A percentile compares a stretch with the other conserved stretches of the same genome.
These are phyloP conservation scores for Phataginus tricuspis DNA, from an alignment of 2,797 vertebrate genomes.

Conservation along the genomic window DNA sequence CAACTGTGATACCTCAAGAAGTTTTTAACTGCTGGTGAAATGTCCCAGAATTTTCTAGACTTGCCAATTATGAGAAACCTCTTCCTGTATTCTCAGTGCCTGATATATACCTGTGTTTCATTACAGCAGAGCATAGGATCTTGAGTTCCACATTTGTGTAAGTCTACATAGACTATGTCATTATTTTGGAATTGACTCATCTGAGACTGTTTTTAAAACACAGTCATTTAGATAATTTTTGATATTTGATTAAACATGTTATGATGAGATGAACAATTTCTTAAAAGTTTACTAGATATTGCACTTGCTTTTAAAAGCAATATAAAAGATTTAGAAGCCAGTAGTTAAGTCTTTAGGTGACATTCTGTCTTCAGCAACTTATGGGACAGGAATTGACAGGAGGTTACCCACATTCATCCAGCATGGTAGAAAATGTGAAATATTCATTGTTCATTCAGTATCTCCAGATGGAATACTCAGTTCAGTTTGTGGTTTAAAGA, in stretches of 20 bases:
- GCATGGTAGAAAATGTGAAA: background rate
- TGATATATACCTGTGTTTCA: background rate
- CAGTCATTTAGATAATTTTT: background rate
- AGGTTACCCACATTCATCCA: background rate
- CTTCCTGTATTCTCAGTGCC: background rate
- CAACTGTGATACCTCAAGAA: background rate
- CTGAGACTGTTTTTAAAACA: background rate
- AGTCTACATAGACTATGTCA: background rate
- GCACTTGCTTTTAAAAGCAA: background rate
- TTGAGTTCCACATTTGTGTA: background rate
- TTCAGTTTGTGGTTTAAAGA: background rate
- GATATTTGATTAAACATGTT: constrained; percentile 4
- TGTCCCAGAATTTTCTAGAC: background rate
- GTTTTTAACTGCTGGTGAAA: background rate
- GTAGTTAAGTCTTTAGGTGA: background rate
- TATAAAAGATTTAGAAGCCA: background rate
- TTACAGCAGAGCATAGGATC: background rate
- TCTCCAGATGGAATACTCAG: background rate
- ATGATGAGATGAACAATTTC: constrained; percentile 4
- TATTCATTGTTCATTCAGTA: background rate
- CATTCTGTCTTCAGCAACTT: background rate
- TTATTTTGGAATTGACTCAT: constrained; percentile 24
- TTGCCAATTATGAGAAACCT: background rate
- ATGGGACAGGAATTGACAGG: background rate
- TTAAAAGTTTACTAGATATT: background rate